Conservation (phyloP, 2,797 vertebrate species). For the Sparidentex hasta region DNA sequence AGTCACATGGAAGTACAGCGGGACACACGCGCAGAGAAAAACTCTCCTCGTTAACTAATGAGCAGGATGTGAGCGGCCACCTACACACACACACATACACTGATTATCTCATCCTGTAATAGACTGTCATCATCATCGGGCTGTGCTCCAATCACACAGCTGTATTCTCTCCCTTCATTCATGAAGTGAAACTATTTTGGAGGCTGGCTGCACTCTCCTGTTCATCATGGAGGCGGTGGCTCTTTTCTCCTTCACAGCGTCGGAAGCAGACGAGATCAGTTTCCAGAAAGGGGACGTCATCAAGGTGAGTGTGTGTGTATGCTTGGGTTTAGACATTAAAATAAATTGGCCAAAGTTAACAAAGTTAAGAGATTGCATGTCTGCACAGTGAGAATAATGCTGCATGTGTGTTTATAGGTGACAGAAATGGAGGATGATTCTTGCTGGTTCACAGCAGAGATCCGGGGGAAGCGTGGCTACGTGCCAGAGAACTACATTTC, state of each 20-base stretch:
- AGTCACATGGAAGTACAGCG: slow-evolving; percentile 74
- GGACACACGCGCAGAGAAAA: slow-evolving; percentile 61
- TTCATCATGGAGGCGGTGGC: slow-evolving; percentile 91
- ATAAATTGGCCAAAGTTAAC: not conserved
- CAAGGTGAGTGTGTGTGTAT: slow-evolving; percentile 84
- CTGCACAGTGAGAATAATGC: slow-evolving; percentile 4
- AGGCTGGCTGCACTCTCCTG: slow-evolving; percentile 3
- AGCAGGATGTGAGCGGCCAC: slow-evolving; percentile 66
- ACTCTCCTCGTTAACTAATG: slow-evolving; percentile 80
- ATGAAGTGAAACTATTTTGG: slow-evolving; percentile 51
- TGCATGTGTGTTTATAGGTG: slow-evolving; percentile 83
- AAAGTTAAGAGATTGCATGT: not conserved
- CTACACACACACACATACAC: slow-evolving; percentile 35
- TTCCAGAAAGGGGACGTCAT: slow-evolving; percentile 91
- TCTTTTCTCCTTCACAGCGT: slow-evolving; percentile 90
- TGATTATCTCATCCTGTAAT: slow-evolving; percentile 56
- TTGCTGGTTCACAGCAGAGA: slow-evolving; percentile 93
- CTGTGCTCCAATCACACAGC: slow-evolving; percentile 50
- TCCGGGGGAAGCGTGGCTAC: slow-evolving; percentile 88
- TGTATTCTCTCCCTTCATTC: slow-evolving; percentile 52
- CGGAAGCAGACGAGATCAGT: slow-evolving; percentile 89
- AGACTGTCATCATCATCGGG: slow-evolving; percentile 19
- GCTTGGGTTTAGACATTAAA: not conserved
- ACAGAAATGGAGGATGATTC: slow-evolving; percentile 95
- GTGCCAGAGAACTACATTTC: slow-evolving; percentile 94